Conservation (phyloP, 1,140 invertebrate species). For the Globodera rostochiensis region DNA sequence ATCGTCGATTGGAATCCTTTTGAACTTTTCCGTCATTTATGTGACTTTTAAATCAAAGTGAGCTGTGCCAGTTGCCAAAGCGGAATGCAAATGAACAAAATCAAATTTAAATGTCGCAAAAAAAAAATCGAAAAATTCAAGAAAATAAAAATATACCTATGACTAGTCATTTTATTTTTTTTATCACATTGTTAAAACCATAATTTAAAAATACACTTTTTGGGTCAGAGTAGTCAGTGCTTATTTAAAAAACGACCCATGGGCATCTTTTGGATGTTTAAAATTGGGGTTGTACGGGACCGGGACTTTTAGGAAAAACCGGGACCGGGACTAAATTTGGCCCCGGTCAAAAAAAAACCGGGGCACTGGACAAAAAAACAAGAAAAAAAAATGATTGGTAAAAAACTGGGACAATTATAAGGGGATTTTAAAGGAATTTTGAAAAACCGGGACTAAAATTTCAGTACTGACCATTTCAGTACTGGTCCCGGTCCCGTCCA, state of each 20-base stretch:
- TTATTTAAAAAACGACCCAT: background rate
- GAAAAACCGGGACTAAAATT: no score
- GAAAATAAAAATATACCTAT: background rate
- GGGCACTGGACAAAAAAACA: no score
- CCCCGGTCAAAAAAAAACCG: no score
- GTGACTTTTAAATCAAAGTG: background rate
- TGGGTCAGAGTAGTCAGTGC: background rate
- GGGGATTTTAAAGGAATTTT: no score
- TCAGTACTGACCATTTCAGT: no score
- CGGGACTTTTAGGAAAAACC: no score
- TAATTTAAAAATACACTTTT: background rate
- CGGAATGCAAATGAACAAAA: background rate
- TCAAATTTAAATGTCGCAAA: background rate
- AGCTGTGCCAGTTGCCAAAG: background rate
- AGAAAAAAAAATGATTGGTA: no score
- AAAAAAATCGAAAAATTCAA: background rate
- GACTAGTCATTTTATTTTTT: background rate
- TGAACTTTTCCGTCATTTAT: background rate
- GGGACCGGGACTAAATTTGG: no score
- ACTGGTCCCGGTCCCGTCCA: no score
- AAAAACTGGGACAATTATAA: no score
- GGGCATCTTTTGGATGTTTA: background rate
- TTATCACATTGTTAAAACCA: background rate
- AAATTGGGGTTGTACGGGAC: no score
- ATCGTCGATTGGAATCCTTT: background rate